Conservation (phyloP, 2,113 vertebrate genomes). For the Chloropsis hardwickii region DNA sequence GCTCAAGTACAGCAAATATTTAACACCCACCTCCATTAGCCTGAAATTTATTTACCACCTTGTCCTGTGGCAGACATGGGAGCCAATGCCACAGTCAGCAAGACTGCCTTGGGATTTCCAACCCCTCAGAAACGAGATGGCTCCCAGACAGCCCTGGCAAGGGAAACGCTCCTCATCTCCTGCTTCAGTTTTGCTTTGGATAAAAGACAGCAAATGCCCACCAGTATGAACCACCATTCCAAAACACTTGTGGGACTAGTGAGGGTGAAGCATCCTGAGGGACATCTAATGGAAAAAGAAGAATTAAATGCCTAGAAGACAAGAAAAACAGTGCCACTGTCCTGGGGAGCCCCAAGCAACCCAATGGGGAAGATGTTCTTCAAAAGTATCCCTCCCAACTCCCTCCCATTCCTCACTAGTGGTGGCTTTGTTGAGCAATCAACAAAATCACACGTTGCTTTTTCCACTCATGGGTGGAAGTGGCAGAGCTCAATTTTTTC, state of each 20-base stretch:
- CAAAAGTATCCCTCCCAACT: not conserved
- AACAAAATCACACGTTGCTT: not conserved
- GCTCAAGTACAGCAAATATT: slow-evolving; percentile 66
- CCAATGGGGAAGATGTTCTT: fast-evolving
- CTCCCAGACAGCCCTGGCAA: not conserved
- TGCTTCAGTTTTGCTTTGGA: not conserved
- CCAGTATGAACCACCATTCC: not conserved
- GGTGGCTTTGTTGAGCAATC: not conserved
- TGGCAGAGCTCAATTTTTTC: not conserved
- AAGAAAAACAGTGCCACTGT: not conserved
- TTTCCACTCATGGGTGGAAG: not conserved
- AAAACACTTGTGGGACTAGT: not conserved
- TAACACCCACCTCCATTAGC: slow-evolving; percentile 42
- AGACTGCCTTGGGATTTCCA: not conserved
- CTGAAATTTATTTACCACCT: slow-evolving; percentile 40
- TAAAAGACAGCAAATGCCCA: not conserved
- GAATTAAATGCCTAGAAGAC: not conserved
- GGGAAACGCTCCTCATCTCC: not conserved
- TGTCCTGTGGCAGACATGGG: not conserved
- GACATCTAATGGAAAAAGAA: not conserved
- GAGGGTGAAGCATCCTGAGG: not conserved
- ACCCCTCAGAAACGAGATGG: not conserved
- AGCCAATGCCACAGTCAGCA: not conserved
- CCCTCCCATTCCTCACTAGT: not conserved
- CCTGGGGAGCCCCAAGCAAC: not conserved